phyloP scores from a whole-genome alignment of 1,140 invertebrate genomes.

The Hesperophylax magnus region DNA sequence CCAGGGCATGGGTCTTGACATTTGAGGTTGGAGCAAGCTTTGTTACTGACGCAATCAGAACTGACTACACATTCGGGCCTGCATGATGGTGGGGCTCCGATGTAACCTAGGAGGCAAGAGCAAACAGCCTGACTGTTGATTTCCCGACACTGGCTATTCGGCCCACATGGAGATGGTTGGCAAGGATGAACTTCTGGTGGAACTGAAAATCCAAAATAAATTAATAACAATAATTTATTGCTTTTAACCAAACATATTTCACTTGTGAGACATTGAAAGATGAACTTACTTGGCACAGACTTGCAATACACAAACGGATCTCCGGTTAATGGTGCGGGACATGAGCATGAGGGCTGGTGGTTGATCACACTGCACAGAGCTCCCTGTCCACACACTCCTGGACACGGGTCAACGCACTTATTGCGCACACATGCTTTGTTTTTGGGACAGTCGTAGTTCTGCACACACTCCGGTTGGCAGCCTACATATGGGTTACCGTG shows the following conservation, averaged over 20 bases:
- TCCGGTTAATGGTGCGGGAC: slow-evolving; percentile 76
- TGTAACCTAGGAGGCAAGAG: slow-evolving; percentile 79
- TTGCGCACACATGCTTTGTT: slow-evolving; percentile 74
- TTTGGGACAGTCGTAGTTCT: slow-evolving; percentile 74
- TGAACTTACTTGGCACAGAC: slow-evolving; percentile 70
- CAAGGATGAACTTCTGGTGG: slow-evolving; percentile 67
- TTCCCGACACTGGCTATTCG: slow-evolving; percentile 79
- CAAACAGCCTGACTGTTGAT: slow-evolving; percentile 79
- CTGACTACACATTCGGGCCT: slow-evolving; percentile 78
- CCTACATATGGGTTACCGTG: slow-evolving; percentile 74
- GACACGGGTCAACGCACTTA: slow-evolving; percentile 76
- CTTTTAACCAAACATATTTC: too few relatives aligned
- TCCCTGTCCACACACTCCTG: slow-evolving; percentile 76
- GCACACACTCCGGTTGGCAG: slow-evolving; percentile 76
- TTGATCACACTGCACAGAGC: slow-evolving; percentile 80
- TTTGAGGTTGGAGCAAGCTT: slow-evolving; percentile 81
- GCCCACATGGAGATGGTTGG: slow-evolving; percentile 74
- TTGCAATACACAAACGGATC: slow-evolving; percentile 82
- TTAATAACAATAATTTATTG: slow-evolving; percentile 68
- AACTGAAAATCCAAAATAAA: slow-evolving; percentile 63
- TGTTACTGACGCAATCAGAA: slow-evolving; percentile 77
- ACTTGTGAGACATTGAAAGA: not conserved
- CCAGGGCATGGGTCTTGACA: slow-evolving; percentile 83
- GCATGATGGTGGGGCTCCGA: slow-evolving; percentile 85
- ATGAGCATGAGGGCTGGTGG: slow-evolving; percentile 79